These are phyloP conservation scores for Peromyscus maniculatus DNA, from an alignment of 2,113 vertebrate genomes.

Conservation along the genomic window DNA sequence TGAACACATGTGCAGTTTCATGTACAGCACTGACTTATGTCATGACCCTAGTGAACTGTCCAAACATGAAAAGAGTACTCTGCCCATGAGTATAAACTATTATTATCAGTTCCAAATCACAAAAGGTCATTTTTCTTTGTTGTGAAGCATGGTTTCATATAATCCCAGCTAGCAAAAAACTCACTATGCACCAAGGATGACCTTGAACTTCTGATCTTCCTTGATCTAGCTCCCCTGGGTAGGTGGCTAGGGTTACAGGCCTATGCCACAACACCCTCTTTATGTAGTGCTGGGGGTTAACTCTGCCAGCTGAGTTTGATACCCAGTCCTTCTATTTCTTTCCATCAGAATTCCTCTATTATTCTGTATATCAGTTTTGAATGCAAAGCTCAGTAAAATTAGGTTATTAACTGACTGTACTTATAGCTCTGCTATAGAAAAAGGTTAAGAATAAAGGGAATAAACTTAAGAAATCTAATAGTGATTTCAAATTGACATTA, in stretches of 20 bases:
- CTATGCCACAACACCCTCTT: neutral
- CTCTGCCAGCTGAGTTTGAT: neutral
- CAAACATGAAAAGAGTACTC: neutral
- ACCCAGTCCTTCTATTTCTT: neutral
- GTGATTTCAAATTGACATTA: neutral
- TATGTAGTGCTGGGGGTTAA: neutral
- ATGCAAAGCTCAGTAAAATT: neutral
- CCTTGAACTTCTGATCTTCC: neutral
- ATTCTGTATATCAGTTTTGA: too few relatives aligned
- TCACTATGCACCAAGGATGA: neutral
- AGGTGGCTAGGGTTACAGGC: neutral
- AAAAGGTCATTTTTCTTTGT: neutral
- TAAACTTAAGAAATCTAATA: neutral
- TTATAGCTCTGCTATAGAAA: neutral
- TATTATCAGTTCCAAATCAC: neutral
- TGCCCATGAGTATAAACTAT: neutral
- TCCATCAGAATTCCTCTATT: neutral
- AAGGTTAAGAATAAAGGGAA: neutral
- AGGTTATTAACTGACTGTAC: neutral
- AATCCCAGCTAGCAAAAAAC: neutral
- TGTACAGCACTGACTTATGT: neutral
- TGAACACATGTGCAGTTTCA: too few relatives aligned
- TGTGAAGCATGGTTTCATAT: too few relatives aligned
- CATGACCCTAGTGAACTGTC: neutral
- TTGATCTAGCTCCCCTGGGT: too few relatives aligned